Conservation (phyloP, 2,888 invertebrate species). For the Venusia cambrica region DNA sequence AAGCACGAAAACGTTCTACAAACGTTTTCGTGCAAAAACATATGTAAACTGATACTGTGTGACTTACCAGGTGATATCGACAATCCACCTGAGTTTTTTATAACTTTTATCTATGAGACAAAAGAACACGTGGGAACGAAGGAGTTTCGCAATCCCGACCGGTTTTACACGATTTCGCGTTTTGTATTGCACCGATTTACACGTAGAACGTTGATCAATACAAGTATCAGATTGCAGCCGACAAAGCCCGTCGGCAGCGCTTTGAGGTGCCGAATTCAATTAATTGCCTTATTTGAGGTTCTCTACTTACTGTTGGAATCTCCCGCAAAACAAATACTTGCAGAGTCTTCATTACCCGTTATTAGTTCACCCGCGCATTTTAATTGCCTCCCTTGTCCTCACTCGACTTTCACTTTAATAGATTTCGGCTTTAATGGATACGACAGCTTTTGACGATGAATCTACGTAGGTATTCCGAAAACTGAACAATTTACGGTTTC, state of each 20-base stretch:
- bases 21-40: conserved; percentile 9
- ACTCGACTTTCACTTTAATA: too few species aligned
- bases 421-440: too few species aligned
- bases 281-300: conserved; percentile 77
- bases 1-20: too few species aligned
- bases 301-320: conserved; percentile 62
- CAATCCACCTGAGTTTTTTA: conserved; percentile 22
- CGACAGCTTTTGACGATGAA: too few species aligned
- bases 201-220: conserved; percentile 41
- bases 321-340: conserved; percentile 78
- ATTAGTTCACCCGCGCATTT: conserved; percentile 65
- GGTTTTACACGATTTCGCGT: conserved; percentile 26
- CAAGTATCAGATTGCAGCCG: conserved; percentile 68
- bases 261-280: conserved; percentile 79
- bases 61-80: conserved; percentile 42
- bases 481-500: too few species aligned
- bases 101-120: conserved; percentile 37
- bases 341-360: conserved; percentile 71
- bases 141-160: conserved; percentile 46
- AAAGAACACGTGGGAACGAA: conserved; percentile 59
- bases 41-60: conserved; percentile 47
- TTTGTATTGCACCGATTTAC: conserved; percentile 22
- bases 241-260: conserved; percentile 68
- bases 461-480: too few species aligned
- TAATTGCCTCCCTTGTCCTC: conserved; percentile 46